Percentiles rank a stretch among this genome's conserved stretches.
Conservation (phyloP, 2,113 vertebrate species). For the Charina bottae region DNA sequence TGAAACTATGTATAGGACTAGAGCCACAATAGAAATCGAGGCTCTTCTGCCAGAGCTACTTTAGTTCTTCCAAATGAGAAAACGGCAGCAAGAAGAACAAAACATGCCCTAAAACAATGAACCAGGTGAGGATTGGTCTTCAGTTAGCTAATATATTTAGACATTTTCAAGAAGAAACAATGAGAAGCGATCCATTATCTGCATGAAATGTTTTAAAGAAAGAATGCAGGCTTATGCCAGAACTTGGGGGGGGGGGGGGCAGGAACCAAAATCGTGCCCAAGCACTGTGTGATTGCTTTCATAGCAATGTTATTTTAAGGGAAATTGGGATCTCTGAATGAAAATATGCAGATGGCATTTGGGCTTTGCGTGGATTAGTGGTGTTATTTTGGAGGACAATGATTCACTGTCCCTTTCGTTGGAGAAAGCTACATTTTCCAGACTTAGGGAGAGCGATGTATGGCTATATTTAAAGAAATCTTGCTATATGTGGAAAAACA, state of each 20-base stretch:
- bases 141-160: constrained; percentile 75
- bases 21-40: constrained; percentile 13
- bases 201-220: constrained; percentile 76
- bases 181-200: constrained; percentile 80
- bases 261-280: constrained; percentile 73
- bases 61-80: constrained; percentile 57
- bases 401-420: constrained; percentile 68
- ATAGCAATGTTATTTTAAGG: constrained; percentile 67
- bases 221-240: constrained; percentile 69
- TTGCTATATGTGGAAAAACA: constrained; percentile 56
- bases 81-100: constrained; percentile 55
- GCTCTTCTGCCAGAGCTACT: constrained; percentile 30
- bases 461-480: constrained; percentile 31
- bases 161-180: constrained; percentile 73
- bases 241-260: neutral
- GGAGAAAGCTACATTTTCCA: constrained; percentile 60
- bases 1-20: neutral
- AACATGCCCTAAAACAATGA: constrained; percentile 53
- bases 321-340: constrained; percentile 59
- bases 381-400: constrained; percentile 65
- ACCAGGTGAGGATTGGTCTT: constrained; percentile 67
- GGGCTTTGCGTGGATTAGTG: constrained; percentile 55
- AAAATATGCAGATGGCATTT: constrained; percentile 66
- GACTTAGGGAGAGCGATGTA: constrained; percentile 47
- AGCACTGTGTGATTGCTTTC: constrained; percentile 51